Percentiles rank a stretch among this genome's conserved stretches.
Conservation (phyloP, 2,797 vertebrate genomes). For the Macropus fuliginosus region DNA sequence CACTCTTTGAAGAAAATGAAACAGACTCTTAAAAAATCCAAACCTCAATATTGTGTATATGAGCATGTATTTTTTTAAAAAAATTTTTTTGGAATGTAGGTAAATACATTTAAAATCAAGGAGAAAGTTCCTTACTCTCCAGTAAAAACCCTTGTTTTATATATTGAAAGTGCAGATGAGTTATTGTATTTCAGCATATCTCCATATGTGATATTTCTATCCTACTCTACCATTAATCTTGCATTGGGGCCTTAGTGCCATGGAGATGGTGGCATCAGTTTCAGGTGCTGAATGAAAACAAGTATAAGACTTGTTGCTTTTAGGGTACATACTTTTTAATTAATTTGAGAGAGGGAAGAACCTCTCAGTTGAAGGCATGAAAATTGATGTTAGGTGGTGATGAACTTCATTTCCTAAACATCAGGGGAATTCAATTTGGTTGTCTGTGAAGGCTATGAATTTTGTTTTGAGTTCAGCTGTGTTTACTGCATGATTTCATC, state of each 20-base stretch:
- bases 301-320: slow-evolving; percentile 54
- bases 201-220: slow-evolving; percentile 69
- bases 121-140: slow-evolving; percentile 42
- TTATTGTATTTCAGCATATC: slow-evolving; percentile 64
- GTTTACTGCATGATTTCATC: slow-evolving; percentile 55
- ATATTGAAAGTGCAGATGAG: slow-evolving; percentile 68
- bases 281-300: slow-evolving; percentile 70
- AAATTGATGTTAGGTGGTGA: slow-evolving; percentile 67
- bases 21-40: slow-evolving; percentile 54
- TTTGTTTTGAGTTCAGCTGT: slow-evolving; percentile 77
- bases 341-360: slow-evolving; percentile 64
- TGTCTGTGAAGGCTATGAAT: slow-evolving; percentile 68
- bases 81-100: slow-evolving; percentile 4
- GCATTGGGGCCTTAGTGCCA: slow-evolving; percentile 62
- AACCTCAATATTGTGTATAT: slow-evolving; percentile 45
- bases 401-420: slow-evolving; percentile 71
- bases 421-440: slow-evolving; percentile 72
- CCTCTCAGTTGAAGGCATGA: slow-evolving; percentile 62
- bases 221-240: slow-evolving; percentile 78
- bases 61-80: slow-evolving; percentile 5
- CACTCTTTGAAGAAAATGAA: slow-evolving; percentile 56
- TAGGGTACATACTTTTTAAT: slow-evolving; percentile 61
- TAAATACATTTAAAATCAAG: slow-evolving; percentile 26
- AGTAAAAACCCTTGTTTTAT: slow-evolving; percentile 62
- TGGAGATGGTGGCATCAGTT: slow-evolving; percentile 71